Base-by-base conservation (phyloP, 2,888 invertebrate genomes). In the Leptopilina syphax region DNA sequence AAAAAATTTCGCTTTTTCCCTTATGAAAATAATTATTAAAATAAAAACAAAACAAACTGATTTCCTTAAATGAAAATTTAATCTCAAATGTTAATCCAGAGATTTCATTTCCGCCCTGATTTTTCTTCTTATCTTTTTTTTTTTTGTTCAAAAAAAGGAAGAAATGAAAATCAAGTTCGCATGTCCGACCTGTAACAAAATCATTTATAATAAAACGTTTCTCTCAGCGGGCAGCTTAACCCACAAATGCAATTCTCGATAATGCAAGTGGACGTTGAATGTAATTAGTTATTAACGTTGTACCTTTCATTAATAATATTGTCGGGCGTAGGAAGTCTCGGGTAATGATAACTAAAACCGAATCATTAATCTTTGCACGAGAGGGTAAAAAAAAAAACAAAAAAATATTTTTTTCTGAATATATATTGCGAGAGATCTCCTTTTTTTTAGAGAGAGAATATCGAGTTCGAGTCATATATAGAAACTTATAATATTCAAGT, bases 231-330 rank as follows among this genome's bases (percentile, higher is more conserved):
- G 63, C 63, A 63, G 24, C 63, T 63, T 63, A 63, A 63, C 63
- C 63, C 63, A 63, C 63, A 63, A 63, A 63, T 63, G 63, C 63
- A 24, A 63, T 18, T 63, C 63, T 63, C 63, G 63, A 63, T 63
- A 63, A 63, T 63, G 63, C 44, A 18, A 67, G 47, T 67, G 47
- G 47, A 47, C 67, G 47, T 67, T 67, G 24, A 67, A 67, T 47
- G 67, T 67, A 67, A 67, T 67, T 67, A 67, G 67, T 18, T 67
- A 67, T 67, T 67, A 67, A 67, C 67, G 47, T 67, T 18, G 44
- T 47, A 44, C 67, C 44, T 67, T 47, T 67, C 67, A 67, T 67
- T 67, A 47, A 67, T 47, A 67, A 67, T 44, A 67, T 67, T 67
- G 18, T 47, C 67, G 67, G 67, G 67, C 67, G 67, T 67, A 63